Percentiles rank a stretch among this genome's conserved stretches.
phyloP scores from a whole-genome alignment of 2,113 vertebrate genomes.

The Pogona vitticeps region DNA sequence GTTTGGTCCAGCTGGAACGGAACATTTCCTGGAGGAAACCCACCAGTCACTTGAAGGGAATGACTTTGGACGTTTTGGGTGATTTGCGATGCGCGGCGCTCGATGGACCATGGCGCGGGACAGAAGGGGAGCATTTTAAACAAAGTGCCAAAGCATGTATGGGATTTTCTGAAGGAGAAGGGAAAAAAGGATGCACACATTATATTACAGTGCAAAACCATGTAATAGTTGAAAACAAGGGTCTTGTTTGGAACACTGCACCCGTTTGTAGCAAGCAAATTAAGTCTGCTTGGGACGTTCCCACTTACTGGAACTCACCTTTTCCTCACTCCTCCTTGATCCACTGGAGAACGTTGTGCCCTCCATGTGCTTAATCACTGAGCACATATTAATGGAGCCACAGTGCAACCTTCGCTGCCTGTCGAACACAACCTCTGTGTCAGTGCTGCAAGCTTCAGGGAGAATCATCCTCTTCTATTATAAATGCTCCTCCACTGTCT shows the following conservation, averaged over 20 bases:
- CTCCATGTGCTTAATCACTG: background rate
- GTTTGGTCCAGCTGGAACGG: background rate
- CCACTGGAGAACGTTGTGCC: background rate
- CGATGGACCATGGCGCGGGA: background rate
- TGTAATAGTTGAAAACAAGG: background rate
- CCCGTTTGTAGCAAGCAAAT: background rate
- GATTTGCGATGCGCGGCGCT: background rate
- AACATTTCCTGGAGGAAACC: background rate
- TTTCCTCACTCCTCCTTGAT: background rate
- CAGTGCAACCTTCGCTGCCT: background rate
- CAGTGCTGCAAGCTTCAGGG: background rate
- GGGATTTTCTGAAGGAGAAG: too few relatives aligned
- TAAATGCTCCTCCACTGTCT: background rate
- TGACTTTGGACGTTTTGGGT: background rate
- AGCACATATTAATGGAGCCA: background rate
- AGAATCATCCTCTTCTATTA: background rate
- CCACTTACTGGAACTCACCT: background rate
- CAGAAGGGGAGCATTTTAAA: background rate
- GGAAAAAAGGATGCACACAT: too few relatives aligned
- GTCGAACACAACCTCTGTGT: background rate
- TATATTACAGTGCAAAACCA: background rate
- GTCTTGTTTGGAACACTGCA: background rate
- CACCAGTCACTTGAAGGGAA: background rate
- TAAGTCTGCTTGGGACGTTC: background rate
- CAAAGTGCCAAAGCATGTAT: constrained; percentile 16